Evolutionary conservation across 2,888 invertebrate species (phyloP).

Genomic region (Suillia variegata): DNA sequence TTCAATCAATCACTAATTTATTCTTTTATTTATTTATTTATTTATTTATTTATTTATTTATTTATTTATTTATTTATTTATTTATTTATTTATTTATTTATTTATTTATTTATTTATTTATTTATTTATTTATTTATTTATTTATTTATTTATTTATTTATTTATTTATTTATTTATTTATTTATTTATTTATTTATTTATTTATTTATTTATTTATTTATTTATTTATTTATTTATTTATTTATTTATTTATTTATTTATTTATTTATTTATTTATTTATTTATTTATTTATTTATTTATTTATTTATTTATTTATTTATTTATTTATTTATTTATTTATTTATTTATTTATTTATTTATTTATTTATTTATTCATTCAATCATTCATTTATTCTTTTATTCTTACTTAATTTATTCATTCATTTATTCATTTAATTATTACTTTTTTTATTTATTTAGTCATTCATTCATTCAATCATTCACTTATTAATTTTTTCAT

Average conservation of each 20-base stretch:
- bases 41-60: conserved; percentile 6
- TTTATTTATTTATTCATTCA: too few relatives aligned
- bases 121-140: conserved; percentile 8
- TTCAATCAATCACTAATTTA: conserved; percentile 7
- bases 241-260: not conserved
- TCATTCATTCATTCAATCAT: too few relatives aligned
- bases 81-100: not conserved
- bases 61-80: not conserved
- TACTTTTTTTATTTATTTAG: too few relatives aligned
- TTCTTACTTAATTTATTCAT: too few relatives aligned
- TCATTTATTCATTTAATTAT: too few relatives aligned
- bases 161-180: conserved; percentile 4
- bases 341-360: too few relatives aligned
- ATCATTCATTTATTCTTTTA: too few relatives aligned
- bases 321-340: too few relatives aligned
- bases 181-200: conserved; percentile 7
- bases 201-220: conserved; percentile 1
- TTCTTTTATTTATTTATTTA: too few relatives aligned
- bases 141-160: conserved; percentile 1
- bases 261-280: not conserved
- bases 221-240: not conserved
- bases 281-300: not conserved
- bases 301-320: too few relatives aligned
- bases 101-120: conserved; percentile 5
- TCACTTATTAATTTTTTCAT: too few relatives aligned